phyloP scores from a whole-genome alignment of 2,888 invertebrate species.

The Drosophila nr. medialis region DNA sequence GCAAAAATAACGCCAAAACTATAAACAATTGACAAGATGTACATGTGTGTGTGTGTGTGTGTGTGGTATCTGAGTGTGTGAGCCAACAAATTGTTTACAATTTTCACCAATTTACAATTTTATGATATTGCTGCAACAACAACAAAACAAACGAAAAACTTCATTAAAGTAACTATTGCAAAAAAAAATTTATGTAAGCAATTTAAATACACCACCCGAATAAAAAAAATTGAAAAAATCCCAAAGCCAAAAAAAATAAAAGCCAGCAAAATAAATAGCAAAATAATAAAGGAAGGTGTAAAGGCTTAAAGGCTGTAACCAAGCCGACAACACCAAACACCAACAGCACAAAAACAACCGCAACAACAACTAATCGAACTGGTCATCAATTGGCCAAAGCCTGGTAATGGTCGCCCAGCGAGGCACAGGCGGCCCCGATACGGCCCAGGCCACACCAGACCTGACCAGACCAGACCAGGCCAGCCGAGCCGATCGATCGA shows the following conservation, averaged over 20 bases:
- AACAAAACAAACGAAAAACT: constrained; percentile 48
- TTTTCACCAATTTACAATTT: constrained; percentile 77
- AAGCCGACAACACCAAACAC: constrained; percentile 49
- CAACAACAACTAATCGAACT: constrained; percentile 76
- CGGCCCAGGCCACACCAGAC: constrained; percentile 38
- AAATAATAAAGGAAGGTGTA: constrained; percentile 79
- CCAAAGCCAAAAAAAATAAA: constrained; percentile 32
- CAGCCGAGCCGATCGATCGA: constrained; percentile 69
- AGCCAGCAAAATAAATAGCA: constrained; percentile 64
- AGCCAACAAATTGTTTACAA: constrained; percentile 68
- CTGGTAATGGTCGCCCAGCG: constrained; percentile 71
- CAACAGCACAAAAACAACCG: constrained; percentile 25
- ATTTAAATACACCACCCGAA: constrained; percentile 70
- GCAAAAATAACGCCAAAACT: constrained; percentile 37
- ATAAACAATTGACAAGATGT: constrained; percentile 53
- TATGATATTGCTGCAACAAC: constrained; percentile 57
- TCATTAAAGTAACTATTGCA: constrained; percentile 76
- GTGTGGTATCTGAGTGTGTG: constrained; percentile 36
- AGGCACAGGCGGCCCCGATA: constrained; percentile 42
- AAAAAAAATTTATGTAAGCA: constrained; percentile 74
- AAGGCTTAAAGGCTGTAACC: constrained; percentile 68
- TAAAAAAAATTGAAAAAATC: constrained; percentile 28
- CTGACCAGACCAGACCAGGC: constrained; percentile 31
- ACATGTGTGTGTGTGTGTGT: constrained; percentile 16
- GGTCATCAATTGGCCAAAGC: constrained; percentile 81